Conservation (phyloP, 2,888 invertebrate species). For the Pachymerium ferrugineum region DNA sequence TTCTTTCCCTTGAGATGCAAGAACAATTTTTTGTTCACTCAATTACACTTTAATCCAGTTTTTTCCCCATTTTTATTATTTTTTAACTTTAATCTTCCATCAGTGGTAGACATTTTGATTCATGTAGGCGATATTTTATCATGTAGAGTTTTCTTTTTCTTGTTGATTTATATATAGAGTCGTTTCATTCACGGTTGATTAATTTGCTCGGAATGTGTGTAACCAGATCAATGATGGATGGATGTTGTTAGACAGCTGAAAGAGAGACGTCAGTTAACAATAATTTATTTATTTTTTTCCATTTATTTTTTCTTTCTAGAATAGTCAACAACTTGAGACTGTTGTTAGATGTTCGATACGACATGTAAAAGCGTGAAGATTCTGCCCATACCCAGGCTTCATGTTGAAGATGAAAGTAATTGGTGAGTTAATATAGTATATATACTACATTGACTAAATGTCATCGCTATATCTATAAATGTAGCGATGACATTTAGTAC, state of each 20-base stretch:
- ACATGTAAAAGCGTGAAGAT: too few relatives aligned
- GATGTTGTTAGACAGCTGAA: not conserved
- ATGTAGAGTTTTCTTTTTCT: not conserved
- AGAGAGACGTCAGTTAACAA: conserved; percentile 2
- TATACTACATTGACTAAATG: too few relatives aligned
- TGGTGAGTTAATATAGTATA: too few relatives aligned
- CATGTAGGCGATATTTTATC: not conserved
- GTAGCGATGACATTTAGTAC: too few relatives aligned
- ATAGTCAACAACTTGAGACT: not conserved
- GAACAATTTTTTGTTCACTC: not conserved
- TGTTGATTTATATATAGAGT: not conserved
- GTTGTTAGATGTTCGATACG: too few relatives aligned
- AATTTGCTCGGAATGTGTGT: not conserved
- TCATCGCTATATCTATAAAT: too few relatives aligned
- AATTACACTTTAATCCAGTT: not conserved
- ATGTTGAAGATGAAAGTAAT: too few relatives aligned
- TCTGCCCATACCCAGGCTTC: too few relatives aligned
- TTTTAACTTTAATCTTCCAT: not conserved
- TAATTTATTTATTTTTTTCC: not conserved
- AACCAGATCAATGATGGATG: not conserved
- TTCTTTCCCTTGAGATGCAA: not conserved
- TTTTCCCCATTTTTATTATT: not conserved
- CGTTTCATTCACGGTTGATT: not conserved
- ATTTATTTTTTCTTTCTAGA: not conserved
- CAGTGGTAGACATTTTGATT: not conserved